Percentiles rank a stretch among this genome's conserved stretches.
Conservation (phyloP, 2,888 invertebrate species). For the Ormyrus pomaceus region DNA sequence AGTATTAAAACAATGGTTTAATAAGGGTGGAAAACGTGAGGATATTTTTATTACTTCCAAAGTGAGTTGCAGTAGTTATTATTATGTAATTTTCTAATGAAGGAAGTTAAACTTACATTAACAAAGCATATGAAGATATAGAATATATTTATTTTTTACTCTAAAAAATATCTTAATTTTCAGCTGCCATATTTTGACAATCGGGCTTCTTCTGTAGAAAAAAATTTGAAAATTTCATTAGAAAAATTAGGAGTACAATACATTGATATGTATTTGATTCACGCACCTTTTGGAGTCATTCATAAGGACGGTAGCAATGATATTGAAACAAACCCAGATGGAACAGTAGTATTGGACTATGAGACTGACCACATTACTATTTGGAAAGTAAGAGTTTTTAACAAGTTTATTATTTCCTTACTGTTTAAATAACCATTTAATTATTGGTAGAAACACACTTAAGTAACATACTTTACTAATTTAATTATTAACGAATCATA, state of each 20-base stretch:
- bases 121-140: no score
- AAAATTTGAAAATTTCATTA: constrained; percentile 81
- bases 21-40: constrained; percentile 80
- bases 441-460: neutral
- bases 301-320: constrained; percentile 78
- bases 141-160: neutral
- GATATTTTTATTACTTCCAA: constrained; percentile 89
- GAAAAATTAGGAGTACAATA: constrained; percentile 81
- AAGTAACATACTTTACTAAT: neutral
- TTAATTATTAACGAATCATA: constrained; percentile 65
- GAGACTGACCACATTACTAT: constrained; percentile 81
- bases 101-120: neutral
- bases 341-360: constrained; percentile 79
- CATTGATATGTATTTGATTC: constrained; percentile 87
- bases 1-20: constrained; percentile 82
- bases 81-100: neutral
- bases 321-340: constrained; percentile 78
- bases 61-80: constrained; percentile 74
- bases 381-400: constrained; percentile 80
- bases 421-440: neutral
- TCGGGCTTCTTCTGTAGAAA: constrained; percentile 81
- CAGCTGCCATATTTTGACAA: constrained; percentile 84
- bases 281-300: constrained; percentile 84
- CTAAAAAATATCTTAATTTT: constrained; percentile 59
- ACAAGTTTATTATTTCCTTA: neutral